Conservation (phyloP, 2,888 invertebrate species). For the Germaria angustata region DNA sequence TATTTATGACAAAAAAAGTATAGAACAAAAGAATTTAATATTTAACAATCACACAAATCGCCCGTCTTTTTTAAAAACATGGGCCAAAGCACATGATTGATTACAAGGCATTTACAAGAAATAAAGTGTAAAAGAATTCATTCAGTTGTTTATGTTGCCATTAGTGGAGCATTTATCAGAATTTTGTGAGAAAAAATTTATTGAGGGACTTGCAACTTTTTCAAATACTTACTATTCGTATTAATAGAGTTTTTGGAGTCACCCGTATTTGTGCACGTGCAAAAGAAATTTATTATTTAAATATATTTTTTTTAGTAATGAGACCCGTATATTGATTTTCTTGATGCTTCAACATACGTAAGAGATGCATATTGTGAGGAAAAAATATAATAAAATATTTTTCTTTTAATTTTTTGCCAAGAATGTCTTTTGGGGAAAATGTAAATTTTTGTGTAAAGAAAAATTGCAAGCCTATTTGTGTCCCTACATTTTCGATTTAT, state of each 20-base stretch:
- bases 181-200: not conserved
- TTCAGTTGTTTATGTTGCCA: not conserved
- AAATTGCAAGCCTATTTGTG: too few relatives aligned
- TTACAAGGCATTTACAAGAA: slow-evolving; percentile 44
- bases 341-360: not conserved
- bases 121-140: not conserved
- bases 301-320: not conserved
- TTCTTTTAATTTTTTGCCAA: too few relatives aligned
- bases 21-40: slow-evolving; percentile 39
- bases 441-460: too few relatives aligned
- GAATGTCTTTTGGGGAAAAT: too few relatives aligned
- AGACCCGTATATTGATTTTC: not conserved
- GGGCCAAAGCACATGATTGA: slow-evolving; percentile 52
- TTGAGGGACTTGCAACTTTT: not conserved
- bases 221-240: not conserved
- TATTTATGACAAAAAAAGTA: slow-evolving; percentile 43
- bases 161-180: not conserved
- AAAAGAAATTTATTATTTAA: slow-evolving; percentile 1
- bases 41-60: slow-evolving; percentile 4
- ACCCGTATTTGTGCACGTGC: slow-evolving; percentile 54
- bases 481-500: too few relatives aligned
- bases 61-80: slow-evolving; percentile 16
- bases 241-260: not conserved
- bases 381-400: too few relatives aligned
- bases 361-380: not conserved